A percentile compares a stretch with the other conserved stretches of the same genome.
Conservation (phyloP, 2,888 invertebrate genomes). For the Smittia aterrima region DNA sequence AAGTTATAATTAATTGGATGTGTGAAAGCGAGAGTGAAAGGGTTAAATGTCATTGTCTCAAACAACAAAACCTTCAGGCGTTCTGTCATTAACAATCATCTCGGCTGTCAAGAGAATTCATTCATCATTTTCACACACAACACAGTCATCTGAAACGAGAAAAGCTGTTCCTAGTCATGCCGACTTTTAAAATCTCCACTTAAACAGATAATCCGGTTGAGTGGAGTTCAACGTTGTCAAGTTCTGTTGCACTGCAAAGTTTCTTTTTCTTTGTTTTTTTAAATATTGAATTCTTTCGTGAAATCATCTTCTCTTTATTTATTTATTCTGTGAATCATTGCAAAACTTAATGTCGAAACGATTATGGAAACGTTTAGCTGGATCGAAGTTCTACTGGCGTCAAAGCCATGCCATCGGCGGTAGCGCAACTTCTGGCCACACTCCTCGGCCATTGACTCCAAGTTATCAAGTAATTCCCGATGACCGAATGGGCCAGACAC, state of each 20-base stretch:
- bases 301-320: not conserved
- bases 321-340: not conserved
- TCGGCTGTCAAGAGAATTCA: not conserved
- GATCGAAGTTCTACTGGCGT: conserved; percentile 66
- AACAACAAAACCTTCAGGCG: too few relatives aligned
- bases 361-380: too few relatives aligned
- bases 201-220: too few relatives aligned
- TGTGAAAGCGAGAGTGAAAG: not conserved
- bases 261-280: too few relatives aligned
- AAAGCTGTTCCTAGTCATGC: too few relatives aligned
- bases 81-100: conserved; percentile 27
- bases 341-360: too few relatives aligned
- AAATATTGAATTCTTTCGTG: too few relatives aligned
- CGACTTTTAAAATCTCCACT: too few relatives aligned
- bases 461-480: conserved; percentile 45
- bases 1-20: not conserved
- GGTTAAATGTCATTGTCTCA: conserved; percentile 13
- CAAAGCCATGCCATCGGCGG: conserved; percentile 74
- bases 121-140: conserved; percentile 4
- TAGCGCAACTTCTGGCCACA: conserved; percentile 54
- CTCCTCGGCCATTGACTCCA: conserved; percentile 60
- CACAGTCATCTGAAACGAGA: not conserved
- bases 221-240: too few relatives aligned
- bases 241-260: too few relatives aligned
- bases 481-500: conserved; percentile 54